Conservation (phyloP, 2,113 vertebrate genomes). For the Sebastes schlegelii region DNA sequence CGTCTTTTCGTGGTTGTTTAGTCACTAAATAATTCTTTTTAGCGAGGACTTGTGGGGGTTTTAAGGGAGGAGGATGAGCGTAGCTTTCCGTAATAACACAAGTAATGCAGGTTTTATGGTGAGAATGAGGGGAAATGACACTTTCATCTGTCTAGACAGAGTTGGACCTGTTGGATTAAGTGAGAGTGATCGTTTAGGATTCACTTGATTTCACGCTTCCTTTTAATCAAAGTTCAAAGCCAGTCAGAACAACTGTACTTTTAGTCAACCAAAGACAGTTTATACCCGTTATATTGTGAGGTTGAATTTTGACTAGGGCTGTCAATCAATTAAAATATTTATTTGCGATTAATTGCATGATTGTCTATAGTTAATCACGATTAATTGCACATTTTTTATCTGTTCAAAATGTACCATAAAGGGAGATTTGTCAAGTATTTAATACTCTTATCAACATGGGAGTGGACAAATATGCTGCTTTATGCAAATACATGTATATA, state of each 20-base stretch:
- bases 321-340: too few species aligned
- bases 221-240: neutral
- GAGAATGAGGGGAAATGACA: conserved; percentile 8
- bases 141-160: conserved; percentile 29
- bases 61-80: too few species aligned
- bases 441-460: too few species aligned
- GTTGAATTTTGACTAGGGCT: neutral
- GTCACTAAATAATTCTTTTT: neutral
- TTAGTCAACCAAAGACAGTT: too few species aligned
- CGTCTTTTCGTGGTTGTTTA: neutral
- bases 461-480: too few species aligned
- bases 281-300: neutral
- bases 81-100: neutral
- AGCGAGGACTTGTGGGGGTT: neutral
- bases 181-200: conserved; percentile 4
- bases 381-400: too few species aligned
- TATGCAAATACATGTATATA: too few species aligned
- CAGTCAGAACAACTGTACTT: neutral
- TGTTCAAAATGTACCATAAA: too few species aligned
- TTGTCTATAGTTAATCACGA: too few species aligned
- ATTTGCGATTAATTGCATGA: too few species aligned
- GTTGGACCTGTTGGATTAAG: conserved; percentile 30
- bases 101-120: conserved; percentile 10
- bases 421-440: too few species aligned
- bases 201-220: neutral